Conservation (phyloP, 1,140 invertebrate genomes). For the Callitettix versicolor region DNA sequence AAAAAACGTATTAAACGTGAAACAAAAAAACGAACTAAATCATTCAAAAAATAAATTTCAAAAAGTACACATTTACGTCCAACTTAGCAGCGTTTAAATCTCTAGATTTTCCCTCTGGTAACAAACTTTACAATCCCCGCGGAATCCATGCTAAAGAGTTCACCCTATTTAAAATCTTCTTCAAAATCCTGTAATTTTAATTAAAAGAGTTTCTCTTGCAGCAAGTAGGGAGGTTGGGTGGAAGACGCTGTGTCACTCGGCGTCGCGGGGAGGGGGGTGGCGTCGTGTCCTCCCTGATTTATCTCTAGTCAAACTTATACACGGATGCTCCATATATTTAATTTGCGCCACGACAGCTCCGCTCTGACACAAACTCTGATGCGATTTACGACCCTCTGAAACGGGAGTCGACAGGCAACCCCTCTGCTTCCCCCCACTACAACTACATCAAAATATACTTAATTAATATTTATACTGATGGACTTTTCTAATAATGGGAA, state of each 20-base stretch:
- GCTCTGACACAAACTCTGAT: slow-evolving; percentile 6
- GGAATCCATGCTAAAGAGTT: too few species aligned
- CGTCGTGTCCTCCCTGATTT: slow-evolving; percentile 7
- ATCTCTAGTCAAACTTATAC: slow-evolving; percentile 16
- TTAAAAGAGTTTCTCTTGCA: not conserved
- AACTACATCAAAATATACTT: not conserved
- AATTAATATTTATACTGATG: slow-evolving; percentile 3
- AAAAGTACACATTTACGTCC: too few species aligned
- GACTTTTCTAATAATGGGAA: too few species aligned
- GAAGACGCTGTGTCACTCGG: slow-evolving; percentile 8
- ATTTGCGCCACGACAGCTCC: slow-evolving; percentile 8
- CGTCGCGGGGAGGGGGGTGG: slow-evolving; percentile 1
- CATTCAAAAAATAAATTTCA: too few species aligned
- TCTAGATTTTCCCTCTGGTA: too few species aligned
- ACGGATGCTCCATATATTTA: slow-evolving; percentile 17
- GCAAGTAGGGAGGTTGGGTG: not conserved
- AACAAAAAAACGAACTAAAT: too few species aligned
- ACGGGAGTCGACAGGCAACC: slow-evolving; percentile 7
- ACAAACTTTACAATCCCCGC: too few species aligned
- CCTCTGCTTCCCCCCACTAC: not conserved
- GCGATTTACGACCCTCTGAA: slow-evolving; percentile 3
- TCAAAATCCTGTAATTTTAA: slow-evolving; percentile 4
- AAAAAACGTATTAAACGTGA: too few species aligned
- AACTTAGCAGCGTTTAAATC: too few species aligned
- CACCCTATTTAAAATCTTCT: not conserved